Conservation (phyloP, 2,888 invertebrate genomes). For the Drosophila formosana region DNA sequence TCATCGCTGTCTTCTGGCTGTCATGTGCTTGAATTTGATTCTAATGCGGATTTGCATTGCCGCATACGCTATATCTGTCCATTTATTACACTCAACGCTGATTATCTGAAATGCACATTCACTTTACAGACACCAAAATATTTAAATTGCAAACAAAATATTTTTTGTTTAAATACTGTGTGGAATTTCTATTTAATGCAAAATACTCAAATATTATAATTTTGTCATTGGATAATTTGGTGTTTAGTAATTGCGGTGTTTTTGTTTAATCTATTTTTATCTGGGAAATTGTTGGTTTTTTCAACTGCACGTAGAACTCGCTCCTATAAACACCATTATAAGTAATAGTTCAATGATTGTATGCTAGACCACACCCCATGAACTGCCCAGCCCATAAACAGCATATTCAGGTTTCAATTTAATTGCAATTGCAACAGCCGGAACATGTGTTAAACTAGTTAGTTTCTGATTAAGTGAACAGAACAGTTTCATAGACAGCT, state of each 20-base stretch:
- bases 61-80: neutral
- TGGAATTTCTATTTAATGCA: too few species aligned
- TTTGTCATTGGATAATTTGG: neutral
- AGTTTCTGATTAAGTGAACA: conserved; percentile 35
- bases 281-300: neutral
- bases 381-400: conserved; percentile 45
- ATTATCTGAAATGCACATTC: neutral
- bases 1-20: conserved; percentile 42
- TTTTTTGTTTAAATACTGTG: too few species aligned
- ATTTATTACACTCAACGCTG: neutral
- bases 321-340: conserved; percentile 19
- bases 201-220: neutral
- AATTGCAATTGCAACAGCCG: conserved; percentile 37
- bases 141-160: too few species aligned
- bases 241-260: neutral
- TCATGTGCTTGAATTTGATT: conserved; percentile 56
- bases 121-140: neutral
- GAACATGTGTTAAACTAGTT: conserved; percentile 57
- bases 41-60: conserved; percentile 59
- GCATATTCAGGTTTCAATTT: conserved; percentile 33
- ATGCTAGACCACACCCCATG: conserved; percentile 25
- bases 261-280: neutral
- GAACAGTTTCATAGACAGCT: neutral
- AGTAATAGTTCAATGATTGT: conserved; percentile 13
- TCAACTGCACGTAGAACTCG: neutral